Percentiles rank a stretch among this genome's conserved stretches.
Conservation (phyloP, 1,140 invertebrate species). For the Trinorchestia longiramus region DNA sequence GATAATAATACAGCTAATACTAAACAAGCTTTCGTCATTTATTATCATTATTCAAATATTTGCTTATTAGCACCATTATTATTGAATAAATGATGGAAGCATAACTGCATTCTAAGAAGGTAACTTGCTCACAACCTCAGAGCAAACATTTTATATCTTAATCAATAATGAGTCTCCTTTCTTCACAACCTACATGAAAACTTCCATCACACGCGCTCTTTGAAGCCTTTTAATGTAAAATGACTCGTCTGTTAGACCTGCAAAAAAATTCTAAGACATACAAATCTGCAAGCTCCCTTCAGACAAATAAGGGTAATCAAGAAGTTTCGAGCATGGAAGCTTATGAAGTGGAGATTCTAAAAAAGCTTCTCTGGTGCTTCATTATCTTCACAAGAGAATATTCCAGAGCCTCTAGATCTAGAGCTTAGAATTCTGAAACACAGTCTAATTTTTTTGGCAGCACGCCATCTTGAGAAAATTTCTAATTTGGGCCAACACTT, state of each 20-base stretch:
- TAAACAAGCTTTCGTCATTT: too few relatives aligned
- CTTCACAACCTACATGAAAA: background rate
- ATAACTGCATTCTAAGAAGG: too few relatives aligned
- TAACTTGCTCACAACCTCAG: background rate
- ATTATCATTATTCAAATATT: too few relatives aligned
- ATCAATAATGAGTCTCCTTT: background rate
- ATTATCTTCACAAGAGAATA: background rate
- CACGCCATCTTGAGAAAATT: too few relatives aligned
- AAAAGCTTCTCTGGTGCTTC: background rate
- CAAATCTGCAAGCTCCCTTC: background rate
- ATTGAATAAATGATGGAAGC: too few relatives aligned
- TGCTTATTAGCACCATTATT: too few relatives aligned
- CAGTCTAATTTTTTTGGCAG: background rate
- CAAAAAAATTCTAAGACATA: background rate
- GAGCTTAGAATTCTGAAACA: background rate
- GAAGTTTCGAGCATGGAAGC: background rate
- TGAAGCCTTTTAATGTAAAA: background rate
- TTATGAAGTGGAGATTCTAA: background rate
- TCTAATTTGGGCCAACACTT: background rate
- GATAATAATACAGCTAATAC: too few relatives aligned
- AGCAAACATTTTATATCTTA: background rate
- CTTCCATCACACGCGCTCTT: background rate
- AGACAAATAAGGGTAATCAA: background rate
- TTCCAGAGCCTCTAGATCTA: background rate
- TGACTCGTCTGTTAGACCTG: background rate